A percentile compares a stretch with the other conserved stretches of the same genome.
phyloP scores from a whole-genome alignment of 37 sponge, comb jelly and placozoan species.

The Aphrocallistes beatrix region DNA sequence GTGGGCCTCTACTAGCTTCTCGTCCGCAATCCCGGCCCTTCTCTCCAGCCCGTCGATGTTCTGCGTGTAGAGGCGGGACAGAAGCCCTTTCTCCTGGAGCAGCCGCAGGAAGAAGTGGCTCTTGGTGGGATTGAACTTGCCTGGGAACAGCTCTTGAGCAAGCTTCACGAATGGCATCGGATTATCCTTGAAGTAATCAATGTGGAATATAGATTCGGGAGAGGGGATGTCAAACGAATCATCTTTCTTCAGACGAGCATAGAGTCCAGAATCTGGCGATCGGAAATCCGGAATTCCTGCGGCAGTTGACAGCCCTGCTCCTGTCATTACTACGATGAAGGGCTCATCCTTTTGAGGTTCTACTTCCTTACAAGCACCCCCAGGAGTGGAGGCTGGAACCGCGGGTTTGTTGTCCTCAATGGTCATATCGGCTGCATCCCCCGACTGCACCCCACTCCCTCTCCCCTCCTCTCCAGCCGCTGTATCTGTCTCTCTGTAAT shows the following conservation, averaged over 20 bases:
- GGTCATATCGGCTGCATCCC: neutral
- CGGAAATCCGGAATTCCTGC: conserved; percentile 97
- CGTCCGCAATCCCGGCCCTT: conserved; percentile 52
- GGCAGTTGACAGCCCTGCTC: conserved; percentile 93
- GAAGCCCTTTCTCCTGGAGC: conserved; percentile 63
- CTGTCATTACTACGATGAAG: conserved; percentile 81
- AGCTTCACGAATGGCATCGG: conserved; percentile 76
- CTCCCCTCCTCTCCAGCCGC: neutral
- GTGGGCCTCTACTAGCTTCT: conserved; percentile 82
- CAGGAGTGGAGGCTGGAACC: neutral
- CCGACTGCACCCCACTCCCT: neutral
- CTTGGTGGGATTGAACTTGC: conserved; percentile 81
- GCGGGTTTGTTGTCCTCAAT: neutral
- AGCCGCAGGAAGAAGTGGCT: conserved; percentile 85
- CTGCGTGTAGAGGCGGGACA: conserved; percentile 83
- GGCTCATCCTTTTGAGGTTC: conserved; percentile 8
- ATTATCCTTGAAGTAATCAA: conserved; percentile 72
- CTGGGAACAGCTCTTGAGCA: conserved; percentile 90
- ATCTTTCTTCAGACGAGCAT: conserved; percentile 64
- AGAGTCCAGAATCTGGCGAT: conserved; percentile 82
- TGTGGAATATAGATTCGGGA: conserved; percentile 82
- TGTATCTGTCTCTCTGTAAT: neutral
- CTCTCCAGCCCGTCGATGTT: conserved; percentile 94
- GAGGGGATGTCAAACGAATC: conserved; percentile 65
- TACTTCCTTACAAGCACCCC: neutral